phyloP scores from a whole-genome alignment of 2,797 vertebrate species.

The Momotus momota region DNA sequence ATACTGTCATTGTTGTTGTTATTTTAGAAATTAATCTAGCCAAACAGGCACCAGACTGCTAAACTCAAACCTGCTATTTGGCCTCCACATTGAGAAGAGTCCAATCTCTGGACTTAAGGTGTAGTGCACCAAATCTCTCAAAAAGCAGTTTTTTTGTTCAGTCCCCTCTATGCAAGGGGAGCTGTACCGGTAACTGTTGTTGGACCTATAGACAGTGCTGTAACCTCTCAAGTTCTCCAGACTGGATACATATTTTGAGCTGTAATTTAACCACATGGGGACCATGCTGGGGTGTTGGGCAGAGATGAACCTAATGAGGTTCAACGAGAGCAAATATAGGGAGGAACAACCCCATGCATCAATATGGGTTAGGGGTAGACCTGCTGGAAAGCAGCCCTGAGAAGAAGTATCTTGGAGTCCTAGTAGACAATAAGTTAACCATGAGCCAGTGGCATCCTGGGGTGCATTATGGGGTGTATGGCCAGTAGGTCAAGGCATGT shows the following conservation, averaged over 20 bases:
- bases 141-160: not conserved
- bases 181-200: not conserved
- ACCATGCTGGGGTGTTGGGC: not conserved
- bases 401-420: too few relatives aligned
- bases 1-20: not conserved
- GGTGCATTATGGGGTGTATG: too few relatives aligned
- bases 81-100: not conserved
- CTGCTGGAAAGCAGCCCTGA: too few relatives aligned
- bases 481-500: too few relatives aligned
- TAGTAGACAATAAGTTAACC: too few relatives aligned
- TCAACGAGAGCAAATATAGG: too few relatives aligned
- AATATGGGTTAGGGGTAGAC: too few relatives aligned
- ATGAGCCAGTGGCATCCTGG: too few relatives aligned
- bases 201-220: not conserved
- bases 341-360: too few relatives aligned
- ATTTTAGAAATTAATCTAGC: not conserved
- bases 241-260: slow-evolving; percentile 4
- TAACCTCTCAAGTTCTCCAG: not conserved
- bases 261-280: slow-evolving; percentile 31
- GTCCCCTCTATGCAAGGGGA: not conserved
- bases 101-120: not conserved
- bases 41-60: not conserved
- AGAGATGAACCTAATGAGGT: too few relatives aligned
- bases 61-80: not conserved
- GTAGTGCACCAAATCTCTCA: not conserved